Evolutionary conservation across 2,888 invertebrate species (phyloP), one percentile per base, ranked within the genome.

Genomic region (Gymnoscelis rufifasciata): DNA sequence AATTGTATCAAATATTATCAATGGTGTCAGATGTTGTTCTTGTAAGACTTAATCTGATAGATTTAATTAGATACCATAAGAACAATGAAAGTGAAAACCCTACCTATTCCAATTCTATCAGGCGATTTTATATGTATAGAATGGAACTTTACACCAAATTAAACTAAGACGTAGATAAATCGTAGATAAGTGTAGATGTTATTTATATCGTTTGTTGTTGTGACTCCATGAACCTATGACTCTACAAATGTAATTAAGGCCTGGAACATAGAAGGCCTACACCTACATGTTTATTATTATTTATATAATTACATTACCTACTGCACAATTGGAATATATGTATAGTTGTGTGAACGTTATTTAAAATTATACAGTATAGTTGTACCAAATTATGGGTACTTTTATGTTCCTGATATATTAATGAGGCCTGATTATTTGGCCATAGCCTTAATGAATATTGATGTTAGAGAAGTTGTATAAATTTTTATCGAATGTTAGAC

Each of bases 131-230:
- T 82, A 79, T 63, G 49, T 47, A 54, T 84, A 86, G 84, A 79
- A 73, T 64, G 83, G 84, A 80, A 83, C 83, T 88, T 87, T 88
- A 88, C 88, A 88, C 88, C 88, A 88, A 87, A 74, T 19, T 86
- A 83, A 52, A 76, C 72, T 86, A 86, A 86, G 87, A 78, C 69
- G 80, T 79, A 73, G 83, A 84, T 78, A 58, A 58, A 71, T 55
- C 72, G 74, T 83, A 78, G 65, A 59, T 52, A 56, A 49, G 54
- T 58, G 53, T 69, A 67, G 56, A 75, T 77, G 83, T 78, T 80
- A 77, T 68, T 70, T 74, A 72, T 75, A 77, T 70, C 68, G 62
- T 62, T 67, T 50, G 59, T 71, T 75, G 72, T 78, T 76, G 75
- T 81, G 62, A 69, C 66, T 56, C 66, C 43, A 65, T 35, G 7